Conservation (phyloP, 2,797 vertebrate species). For the Sebastes kiyomatsui region DNA sequence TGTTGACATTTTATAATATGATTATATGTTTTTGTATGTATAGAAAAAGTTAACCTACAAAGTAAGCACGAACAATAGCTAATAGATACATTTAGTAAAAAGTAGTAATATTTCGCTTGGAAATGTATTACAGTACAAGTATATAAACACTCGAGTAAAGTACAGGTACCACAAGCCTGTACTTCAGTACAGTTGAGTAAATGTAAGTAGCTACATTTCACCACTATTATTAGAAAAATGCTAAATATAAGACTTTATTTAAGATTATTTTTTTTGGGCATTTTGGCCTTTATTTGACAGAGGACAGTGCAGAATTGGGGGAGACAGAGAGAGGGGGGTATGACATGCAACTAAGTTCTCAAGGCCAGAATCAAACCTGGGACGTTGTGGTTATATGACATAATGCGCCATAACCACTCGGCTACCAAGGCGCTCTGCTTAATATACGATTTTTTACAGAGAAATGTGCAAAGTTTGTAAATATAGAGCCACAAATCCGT, state of each 20-base stretch:
- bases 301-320: not conserved
- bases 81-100: not conserved
- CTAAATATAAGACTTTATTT: not conserved
- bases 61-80: not conserved
- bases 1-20: too few species aligned
- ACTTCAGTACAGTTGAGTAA: too few species aligned
- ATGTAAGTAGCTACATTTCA: not conserved
- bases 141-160: not conserved
- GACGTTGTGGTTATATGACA: not conserved
- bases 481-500: not conserved
- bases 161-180: not conserved
- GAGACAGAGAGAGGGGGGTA: too few species aligned
- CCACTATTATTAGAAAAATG: not conserved
- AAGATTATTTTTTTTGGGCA: not conserved
- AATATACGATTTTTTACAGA: not conserved
- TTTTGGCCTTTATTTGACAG: not conserved
- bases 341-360: not conserved
- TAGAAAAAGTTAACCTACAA: not conserved
- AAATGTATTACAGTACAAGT: not conserved
- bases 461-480: not conserved
- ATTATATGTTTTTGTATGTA: too few species aligned
- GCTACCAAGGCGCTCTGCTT: not conserved
- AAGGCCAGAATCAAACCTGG: not conserved
- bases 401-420: not conserved
- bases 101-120: too few species aligned